Evolutionary conservation across 1,140 invertebrate species (phyloP).

Genomic region (Camponotus floridanus): DNA sequence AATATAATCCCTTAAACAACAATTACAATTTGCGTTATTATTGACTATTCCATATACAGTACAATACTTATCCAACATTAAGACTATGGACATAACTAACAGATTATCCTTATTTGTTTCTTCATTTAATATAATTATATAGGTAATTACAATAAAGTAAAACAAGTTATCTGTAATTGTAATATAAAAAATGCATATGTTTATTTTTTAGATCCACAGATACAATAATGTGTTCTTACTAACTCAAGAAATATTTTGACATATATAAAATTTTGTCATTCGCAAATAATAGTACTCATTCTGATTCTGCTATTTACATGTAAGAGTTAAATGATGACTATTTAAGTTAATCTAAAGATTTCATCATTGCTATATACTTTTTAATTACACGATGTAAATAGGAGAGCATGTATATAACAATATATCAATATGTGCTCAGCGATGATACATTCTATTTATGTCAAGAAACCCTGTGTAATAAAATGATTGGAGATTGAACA

Average conservation of each 20-base stretch:
- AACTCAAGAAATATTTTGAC: conserved; percentile 37
- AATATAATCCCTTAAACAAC: conserved; percentile 72
- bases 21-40: conserved; percentile 77
- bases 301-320: conserved; percentile 57
- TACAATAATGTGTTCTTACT: conserved; percentile 56
- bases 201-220: conserved; percentile 54
- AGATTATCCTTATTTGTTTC: conserved; percentile 55
- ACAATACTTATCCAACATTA: conserved; percentile 63
- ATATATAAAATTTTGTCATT: conserved; percentile 47
- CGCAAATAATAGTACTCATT: conserved; percentile 49
- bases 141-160: conserved; percentile 66
- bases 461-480: conserved; percentile 54
- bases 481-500: conserved; percentile 57
- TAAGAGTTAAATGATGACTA: conserved; percentile 49
- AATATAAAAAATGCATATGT: conserved; percentile 62
- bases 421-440: conserved; percentile 50
- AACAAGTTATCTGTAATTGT: conserved; percentile 66
- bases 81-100: conserved; percentile 53
- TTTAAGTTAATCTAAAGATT: conserved; percentile 56
- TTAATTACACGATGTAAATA: conserved; percentile 60
- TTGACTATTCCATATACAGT: conserved; percentile 72
- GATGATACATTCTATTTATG: conserved; percentile 46
- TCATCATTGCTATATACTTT: conserved; percentile 50
- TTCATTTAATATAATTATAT: conserved; percentile 69
- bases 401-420: conserved; percentile 41